Evolutionary conservation across 2,888 invertebrate species (phyloP).

Genomic region (Tryphoninae sp.): DNA sequence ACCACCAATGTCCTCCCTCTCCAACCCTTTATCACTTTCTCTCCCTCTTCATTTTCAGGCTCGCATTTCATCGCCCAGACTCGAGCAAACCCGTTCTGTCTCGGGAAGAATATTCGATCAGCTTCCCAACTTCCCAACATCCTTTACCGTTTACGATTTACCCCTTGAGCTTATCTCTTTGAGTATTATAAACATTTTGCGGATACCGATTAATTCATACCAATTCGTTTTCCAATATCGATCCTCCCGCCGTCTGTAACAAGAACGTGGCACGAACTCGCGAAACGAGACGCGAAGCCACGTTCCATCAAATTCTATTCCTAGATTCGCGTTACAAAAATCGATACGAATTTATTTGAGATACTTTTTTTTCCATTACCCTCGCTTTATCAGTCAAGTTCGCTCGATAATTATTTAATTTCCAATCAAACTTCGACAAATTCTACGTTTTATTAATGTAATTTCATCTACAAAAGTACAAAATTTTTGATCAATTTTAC

Average conservation of each 20-base stretch:
- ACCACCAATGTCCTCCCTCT: background rate
- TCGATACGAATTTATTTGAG: too few species aligned
- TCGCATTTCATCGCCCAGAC: conserved; percentile 38
- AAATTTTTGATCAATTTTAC: too few species aligned
- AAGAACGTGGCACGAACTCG: background rate
- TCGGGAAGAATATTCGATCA: conserved; percentile 44
- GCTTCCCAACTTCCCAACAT: background rate
- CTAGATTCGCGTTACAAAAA: too few species aligned
- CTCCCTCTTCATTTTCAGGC: background rate
- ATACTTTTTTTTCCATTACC: too few species aligned
- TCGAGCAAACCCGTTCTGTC: conserved; percentile 39
- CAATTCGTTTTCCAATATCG: conserved; percentile 40
- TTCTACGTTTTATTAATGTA: too few species aligned
- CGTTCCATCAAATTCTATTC: too few species aligned
- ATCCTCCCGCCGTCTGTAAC: conserved; percentile 35
- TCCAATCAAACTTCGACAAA: too few species aligned
- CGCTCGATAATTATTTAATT: too few species aligned
- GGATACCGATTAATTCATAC: conserved; percentile 40
- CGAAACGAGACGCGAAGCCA: background rate
- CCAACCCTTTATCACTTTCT: background rate
- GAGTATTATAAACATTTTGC: conserved; percentile 47
- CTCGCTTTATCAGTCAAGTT: too few species aligned
- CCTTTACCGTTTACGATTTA: conserved; percentile 18
- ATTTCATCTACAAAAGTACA: too few species aligned
- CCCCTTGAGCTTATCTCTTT: conserved; percentile 17